Conservation (phyloP, 2,797 vertebrate species). For the Takifugu ocellatus region DNA sequence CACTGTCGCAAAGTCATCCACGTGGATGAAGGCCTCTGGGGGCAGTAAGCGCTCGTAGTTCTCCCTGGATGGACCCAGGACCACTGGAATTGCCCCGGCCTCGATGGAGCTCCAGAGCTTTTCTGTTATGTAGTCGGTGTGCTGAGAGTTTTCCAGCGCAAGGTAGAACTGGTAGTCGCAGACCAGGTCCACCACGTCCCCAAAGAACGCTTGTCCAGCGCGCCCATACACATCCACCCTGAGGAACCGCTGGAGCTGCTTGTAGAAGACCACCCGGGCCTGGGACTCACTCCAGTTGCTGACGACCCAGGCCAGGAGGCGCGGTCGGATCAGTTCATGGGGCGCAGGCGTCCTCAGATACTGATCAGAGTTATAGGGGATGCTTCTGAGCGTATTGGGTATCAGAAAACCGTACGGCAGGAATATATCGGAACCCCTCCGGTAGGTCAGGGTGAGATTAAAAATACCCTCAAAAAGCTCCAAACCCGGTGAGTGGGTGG, state of each 20-base stretch:
- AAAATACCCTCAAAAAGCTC: conserved; percentile 71
- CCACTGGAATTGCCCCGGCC: conserved; percentile 83
- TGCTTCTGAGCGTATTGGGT: conserved; percentile 1
- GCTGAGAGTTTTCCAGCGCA: conserved; percentile 92
- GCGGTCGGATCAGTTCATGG: conserved; percentile 32
- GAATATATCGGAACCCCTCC: conserved; percentile 83
- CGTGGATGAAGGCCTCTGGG: conserved; percentile 87
- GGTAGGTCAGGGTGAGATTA: conserved; percentile 91
- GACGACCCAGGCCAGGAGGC: conserved; percentile 87
- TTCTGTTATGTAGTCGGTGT: conserved; percentile 93
- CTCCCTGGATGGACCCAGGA: conserved; percentile 83
- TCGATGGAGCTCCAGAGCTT: conserved; percentile 91
- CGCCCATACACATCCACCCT: conserved; percentile 82
- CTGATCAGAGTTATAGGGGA: too few species aligned
- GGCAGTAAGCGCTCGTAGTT: conserved; percentile 93
- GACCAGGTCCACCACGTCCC: conserved; percentile 72
- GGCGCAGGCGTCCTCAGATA: too few species aligned
- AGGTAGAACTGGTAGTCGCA: conserved; percentile 90
- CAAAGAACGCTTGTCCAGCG: conserved; percentile 60
- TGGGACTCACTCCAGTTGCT: conserved; percentile 89
- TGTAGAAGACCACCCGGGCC: conserved; percentile 81
- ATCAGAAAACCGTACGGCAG: conserved; percentile 86
- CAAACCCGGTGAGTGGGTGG: conserved; percentile 75
- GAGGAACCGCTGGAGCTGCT: conserved; percentile 74
- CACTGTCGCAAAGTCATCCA: conserved; percentile 84